phyloP scores from a whole-genome alignment of 2,888 invertebrate genomes.

The Gisinianus flammeolus region DNA sequence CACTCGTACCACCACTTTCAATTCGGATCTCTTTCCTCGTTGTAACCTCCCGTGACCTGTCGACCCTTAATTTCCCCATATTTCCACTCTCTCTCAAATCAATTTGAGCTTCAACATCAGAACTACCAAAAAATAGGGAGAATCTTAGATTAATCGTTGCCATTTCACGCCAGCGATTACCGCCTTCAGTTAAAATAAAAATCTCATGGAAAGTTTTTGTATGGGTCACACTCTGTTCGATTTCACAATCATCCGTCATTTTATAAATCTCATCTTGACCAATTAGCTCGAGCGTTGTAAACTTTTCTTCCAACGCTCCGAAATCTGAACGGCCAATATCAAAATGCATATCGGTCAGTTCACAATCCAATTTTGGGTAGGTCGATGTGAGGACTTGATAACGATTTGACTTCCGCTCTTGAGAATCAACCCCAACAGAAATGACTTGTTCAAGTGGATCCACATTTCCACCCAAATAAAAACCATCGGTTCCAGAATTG shows the following conservation, averaged over 20 bases:
- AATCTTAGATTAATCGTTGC: neutral
- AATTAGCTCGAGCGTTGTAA: neutral
- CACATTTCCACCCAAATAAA: constrained; percentile 1
- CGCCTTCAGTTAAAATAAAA: neutral
- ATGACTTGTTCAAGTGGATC: neutral
- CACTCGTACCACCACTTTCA: neutral
- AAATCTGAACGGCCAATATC: neutral
- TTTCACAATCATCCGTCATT: neutral
- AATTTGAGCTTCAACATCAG: neutral
- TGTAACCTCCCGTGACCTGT: neutral
- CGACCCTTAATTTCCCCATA: neutral
- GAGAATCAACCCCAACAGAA: neutral
- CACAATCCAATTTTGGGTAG: neutral
- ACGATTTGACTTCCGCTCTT: neutral
- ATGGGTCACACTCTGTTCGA: neutral
- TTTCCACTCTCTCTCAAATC: neutral
- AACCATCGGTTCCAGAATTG: neutral
- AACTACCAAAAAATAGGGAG: constrained; percentile 4
- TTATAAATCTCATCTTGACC: constrained; percentile 5
- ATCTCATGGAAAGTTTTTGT: constrained; percentile 14
- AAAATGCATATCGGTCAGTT: constrained; percentile 12
- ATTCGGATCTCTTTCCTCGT: neutral
- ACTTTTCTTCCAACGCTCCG: neutral
- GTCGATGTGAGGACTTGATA: constrained; percentile 11
- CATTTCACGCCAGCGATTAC: constrained; percentile 13